Conservation (phyloP, 1,140 invertebrate genomes). For the Nebria ingens region DNA sequence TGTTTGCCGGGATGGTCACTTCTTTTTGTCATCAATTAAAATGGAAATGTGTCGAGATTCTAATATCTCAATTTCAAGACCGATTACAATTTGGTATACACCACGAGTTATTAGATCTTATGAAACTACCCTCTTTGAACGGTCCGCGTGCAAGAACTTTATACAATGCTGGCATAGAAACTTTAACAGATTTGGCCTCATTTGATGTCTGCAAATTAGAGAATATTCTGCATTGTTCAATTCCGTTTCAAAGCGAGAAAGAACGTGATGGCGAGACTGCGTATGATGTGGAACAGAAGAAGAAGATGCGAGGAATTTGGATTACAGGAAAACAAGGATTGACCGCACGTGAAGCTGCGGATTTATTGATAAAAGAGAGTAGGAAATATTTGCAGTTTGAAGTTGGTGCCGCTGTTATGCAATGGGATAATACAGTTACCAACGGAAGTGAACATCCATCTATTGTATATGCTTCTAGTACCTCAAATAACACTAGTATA, state of each 20-base stretch:
- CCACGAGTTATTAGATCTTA: constrained; percentile 82
- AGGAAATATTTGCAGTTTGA: constrained; percentile 54
- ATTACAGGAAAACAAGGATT: constrained; percentile 73
- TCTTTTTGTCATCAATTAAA: constrained; percentile 65
- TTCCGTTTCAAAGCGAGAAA: constrained; percentile 77
- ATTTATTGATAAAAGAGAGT: constrained; percentile 70
- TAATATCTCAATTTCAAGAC: constrained; percentile 87
- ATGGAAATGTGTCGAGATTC: constrained; percentile 81
- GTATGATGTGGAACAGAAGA: constrained; percentile 53
- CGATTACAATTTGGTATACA: constrained; percentile 91
- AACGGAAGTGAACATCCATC: too few species aligned
- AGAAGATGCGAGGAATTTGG: constrained; percentile 59
- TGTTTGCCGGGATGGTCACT: constrained; percentile 73
- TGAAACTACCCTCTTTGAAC: constrained; percentile 75
- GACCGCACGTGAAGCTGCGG: constrained; percentile 71
- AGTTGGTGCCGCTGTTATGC: constrained; percentile 47
- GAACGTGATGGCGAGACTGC: constrained; percentile 58
- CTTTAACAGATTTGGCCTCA: constrained; percentile 64
- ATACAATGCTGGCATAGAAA: constrained; percentile 74
- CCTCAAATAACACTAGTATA: too few species aligned
- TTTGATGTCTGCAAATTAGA: constrained; percentile 59
- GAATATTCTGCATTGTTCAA: constrained; percentile 61
- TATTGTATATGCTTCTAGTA: too few species aligned
- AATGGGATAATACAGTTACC: constrained; percentile 38
- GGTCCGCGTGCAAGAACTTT: constrained; percentile 74